Percentiles rank a stretch among this genome's conserved stretches.
Evolutionary conservation across 2,797 vertebrate genomes (phyloP).

Genomic region (Picus viridis): DNA sequence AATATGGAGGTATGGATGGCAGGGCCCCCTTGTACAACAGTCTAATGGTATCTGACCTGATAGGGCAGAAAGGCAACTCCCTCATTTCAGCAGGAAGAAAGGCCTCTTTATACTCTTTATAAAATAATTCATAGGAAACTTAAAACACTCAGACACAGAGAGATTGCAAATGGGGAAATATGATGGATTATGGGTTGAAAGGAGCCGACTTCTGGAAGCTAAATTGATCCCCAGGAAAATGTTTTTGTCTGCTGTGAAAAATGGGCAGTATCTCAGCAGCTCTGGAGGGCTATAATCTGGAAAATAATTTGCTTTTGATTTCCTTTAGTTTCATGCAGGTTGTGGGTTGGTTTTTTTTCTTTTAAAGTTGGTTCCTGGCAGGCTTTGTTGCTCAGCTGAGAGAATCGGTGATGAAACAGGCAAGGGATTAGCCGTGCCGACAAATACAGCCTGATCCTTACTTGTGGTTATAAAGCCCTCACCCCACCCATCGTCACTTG

Average conservation of each 20-base stretch:
- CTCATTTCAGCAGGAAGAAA: slow-evolving; percentile 72
- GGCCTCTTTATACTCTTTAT: slow-evolving; percentile 72
- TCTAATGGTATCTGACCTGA: slow-evolving; percentile 86
- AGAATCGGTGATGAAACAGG: slow-evolving; percentile 25
- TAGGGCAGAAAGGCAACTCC: slow-evolving; percentile 65
- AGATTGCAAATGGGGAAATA: slow-evolving; percentile 89
- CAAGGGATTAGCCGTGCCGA: slow-evolving; percentile 9
- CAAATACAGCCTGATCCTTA: slow-evolving; percentile 37
- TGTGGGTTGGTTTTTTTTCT: not conserved
- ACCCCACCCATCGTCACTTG: not conserved
- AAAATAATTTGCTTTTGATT: slow-evolving; percentile 85
- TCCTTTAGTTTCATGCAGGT: slow-evolving; percentile 57
- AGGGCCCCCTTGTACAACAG: slow-evolving; percentile 78
- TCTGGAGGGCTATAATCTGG: slow-evolving; percentile 77
- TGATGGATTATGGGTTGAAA: slow-evolving; percentile 97
- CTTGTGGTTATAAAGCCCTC: slow-evolving; percentile 25
- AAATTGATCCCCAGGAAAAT: slow-evolving; percentile 99
- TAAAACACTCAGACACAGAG: slow-evolving; percentile 83
- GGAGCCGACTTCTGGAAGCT: slow-evolving; percentile 88
- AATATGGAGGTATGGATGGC: slow-evolving; percentile 84
- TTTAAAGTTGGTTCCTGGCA: slow-evolving; percentile 39
- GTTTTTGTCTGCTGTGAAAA: slow-evolving; percentile 99
- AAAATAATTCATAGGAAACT: slow-evolving; percentile 86
- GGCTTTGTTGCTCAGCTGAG: slow-evolving; percentile 52
- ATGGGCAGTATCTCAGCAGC: slow-evolving; percentile 84